phyloP scores from a whole-genome alignment of 2,888 invertebrate genomes.

The Eilema caniola region DNA sequence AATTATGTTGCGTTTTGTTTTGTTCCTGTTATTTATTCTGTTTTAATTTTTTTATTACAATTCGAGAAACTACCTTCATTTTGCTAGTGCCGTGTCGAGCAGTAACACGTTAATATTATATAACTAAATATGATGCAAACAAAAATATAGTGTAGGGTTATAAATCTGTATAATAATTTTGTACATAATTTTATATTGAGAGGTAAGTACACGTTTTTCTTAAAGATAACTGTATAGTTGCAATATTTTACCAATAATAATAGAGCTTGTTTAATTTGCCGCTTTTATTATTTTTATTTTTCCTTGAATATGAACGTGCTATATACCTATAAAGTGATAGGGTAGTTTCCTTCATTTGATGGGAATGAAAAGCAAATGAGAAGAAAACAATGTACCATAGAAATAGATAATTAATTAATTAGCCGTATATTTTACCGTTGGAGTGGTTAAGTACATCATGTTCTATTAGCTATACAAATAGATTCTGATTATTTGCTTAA shows the following conservation, averaged over 20 bases:
- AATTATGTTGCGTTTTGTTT: conserved; percentile 62
- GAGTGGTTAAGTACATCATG: background rate
- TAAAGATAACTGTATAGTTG: conserved; percentile 49
- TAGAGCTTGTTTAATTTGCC: conserved; percentile 78
- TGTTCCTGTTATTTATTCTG: conserved; percentile 35
- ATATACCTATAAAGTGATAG: conserved; percentile 36
- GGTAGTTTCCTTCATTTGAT: conserved; percentile 36
- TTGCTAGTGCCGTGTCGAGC: conserved; percentile 66
- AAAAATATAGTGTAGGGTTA: conserved; percentile 31
- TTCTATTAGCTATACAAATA: background rate
- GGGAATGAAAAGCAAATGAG: conserved; percentile 58
- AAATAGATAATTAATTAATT: background rate
- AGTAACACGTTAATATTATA: conserved; percentile 24
- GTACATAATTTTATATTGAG: conserved; percentile 38
- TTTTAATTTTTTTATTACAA: conserved; percentile 36
- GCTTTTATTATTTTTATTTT: conserved; percentile 68
- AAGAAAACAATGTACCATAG: conserved; percentile 39
- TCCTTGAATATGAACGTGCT: conserved; percentile 48
- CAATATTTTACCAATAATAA: conserved; percentile 58
- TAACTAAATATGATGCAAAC: conserved; percentile 28
- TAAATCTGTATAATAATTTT: conserved; percentile 37
- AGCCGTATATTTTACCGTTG: background rate
- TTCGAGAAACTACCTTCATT: conserved; percentile 44
- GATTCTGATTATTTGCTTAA: conserved; percentile 58
- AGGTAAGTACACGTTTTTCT: conserved; percentile 47